Percentiles rank a stretch among this genome's conserved stretches.
phyloP scores from a whole-genome alignment of 2,797 vertebrate species.

The Falco novaeseelandiae region DNA sequence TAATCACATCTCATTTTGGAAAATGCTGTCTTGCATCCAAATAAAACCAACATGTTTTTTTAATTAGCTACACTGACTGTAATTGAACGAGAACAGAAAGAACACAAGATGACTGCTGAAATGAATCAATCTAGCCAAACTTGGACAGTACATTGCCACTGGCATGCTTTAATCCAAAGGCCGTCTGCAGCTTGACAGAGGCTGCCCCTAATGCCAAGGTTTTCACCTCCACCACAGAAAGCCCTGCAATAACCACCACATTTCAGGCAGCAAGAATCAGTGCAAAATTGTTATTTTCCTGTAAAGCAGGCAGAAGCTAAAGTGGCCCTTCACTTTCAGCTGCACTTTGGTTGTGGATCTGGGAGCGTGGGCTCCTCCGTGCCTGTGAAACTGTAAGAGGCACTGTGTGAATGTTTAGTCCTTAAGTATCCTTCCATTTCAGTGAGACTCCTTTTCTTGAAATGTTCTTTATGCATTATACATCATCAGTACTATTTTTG shows the following conservation, averaged over 20 bases:
- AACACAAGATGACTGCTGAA: neutral
- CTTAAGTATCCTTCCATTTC: constrained; percentile 27
- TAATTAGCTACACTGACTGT: constrained; percentile 21
- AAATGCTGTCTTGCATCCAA: neutral
- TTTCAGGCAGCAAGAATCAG: neutral
- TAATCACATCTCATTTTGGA: constrained; percentile 20
- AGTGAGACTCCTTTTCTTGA: neutral
- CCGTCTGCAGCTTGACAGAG: neutral
- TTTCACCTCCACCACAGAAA: neutral
- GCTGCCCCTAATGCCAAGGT: neutral
- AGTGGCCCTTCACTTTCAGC: neutral
- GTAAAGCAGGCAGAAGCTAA: neutral
- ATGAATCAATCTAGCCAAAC: neutral
- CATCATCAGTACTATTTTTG: constrained; percentile 63
- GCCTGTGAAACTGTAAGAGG: neutral
- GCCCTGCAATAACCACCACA: neutral
- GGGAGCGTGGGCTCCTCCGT: neutral
- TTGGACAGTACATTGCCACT: neutral
- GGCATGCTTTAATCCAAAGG: neutral
- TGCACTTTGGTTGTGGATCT: neutral
- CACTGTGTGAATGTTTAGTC: neutral
- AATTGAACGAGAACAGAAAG: constrained; percentile 16
- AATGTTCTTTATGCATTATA: constrained; percentile 47
- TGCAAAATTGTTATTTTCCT: neutral
- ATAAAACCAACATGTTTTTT: neutral